Percentiles rank a stretch among this genome's conserved stretches.
phyloP scores from a whole-genome alignment of 1,140 invertebrate genomes.

The Phortica variegata region DNA sequence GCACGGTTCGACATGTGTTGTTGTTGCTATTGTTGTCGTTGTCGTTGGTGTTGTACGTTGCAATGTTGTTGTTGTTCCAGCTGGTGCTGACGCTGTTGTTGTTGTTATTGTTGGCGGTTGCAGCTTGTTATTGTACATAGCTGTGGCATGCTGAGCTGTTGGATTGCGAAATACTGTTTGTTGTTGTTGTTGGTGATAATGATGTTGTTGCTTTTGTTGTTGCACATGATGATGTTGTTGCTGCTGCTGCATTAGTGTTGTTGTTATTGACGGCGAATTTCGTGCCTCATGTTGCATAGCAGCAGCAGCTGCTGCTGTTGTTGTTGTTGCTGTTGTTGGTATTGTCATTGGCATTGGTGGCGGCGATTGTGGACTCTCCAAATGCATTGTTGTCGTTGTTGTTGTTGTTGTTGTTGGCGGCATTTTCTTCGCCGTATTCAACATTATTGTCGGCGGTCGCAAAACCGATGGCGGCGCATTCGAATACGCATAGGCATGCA shows the following conservation, averaged over 20 bases:
- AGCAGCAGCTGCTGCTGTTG: not conserved
- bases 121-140: slow-evolving; percentile 15
- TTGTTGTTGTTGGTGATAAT: no score
- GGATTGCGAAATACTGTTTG: slow-evolving; percentile 31
- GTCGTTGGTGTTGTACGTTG: not conserved
- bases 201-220: slow-evolving; percentile 19
- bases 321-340: not conserved
- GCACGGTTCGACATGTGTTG: not conserved
- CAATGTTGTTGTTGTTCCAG: not conserved
- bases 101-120: not conserved
- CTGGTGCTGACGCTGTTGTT: not conserved
- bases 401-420: slow-evolving; percentile 14
- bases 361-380: slow-evolving; percentile 14
- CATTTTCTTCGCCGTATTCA: not conserved
- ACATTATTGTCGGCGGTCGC: not conserved
- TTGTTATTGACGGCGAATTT: no score
- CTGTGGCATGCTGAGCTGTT: slow-evolving; percentile 23
- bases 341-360: not conserved
- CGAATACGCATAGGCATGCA: slow-evolving; percentile 1
- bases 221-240: slow-evolving; percentile 44
- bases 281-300: not conserved
- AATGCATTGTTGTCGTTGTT: no score
- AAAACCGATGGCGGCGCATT: slow-evolving; percentile 5
- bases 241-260: no score
- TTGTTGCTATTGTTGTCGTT: not conserved